Evolutionary conservation across 2,113 vertebrate genomes (phyloP), one percentile per base, ranked within the genome.

Genomic region (Forbesichthys agassizii): DNA sequence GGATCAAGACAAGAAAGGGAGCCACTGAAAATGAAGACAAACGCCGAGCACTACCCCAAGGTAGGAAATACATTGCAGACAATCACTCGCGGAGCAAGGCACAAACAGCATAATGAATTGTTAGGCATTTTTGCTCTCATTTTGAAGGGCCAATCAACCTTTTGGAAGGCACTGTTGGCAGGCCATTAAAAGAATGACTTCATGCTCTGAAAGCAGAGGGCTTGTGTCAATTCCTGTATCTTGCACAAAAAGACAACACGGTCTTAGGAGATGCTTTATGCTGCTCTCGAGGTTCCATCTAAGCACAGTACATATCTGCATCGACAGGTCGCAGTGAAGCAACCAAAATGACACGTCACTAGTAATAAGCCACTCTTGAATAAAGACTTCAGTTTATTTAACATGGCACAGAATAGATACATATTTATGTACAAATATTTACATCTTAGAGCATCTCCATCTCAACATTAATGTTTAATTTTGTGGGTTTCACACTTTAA

Each of bases 61-160:
- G 90, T 92, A 92, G 86, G 86, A 89, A 92, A 93, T 92, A 92
- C 92, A 93, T 91, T 90, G 91, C 89, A 89, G 88, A 88, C 75
- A 84, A 90, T 92, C 90, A 91, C 90, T 88, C 87, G 84, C 71
- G 88, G 82, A 80, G 77, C 33, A 68, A 91, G 83, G 79, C 88
- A 91, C 92, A 93, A 92, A 92, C 91, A 89, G 92, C 89, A 93
- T 93, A 91, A 92, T 90, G 91, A 90, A 92, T 92, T 71, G 82
- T 87, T 84, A 11, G 70, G 84, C 88, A 87, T 91, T 88, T 86
- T 86, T 81, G 79, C 84, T 89, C 87, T 86, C 84, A 79, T 88
- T 86, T 86, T 73, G 81, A 69, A 83, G 79, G 83, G 82, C 81
- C 80, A 91, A 92, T 92, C 91, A 84, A 92, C 91, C 90, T 91